Conservation (phyloP, 2,888 invertebrate genomes). For the Dynastes maya region DNA sequence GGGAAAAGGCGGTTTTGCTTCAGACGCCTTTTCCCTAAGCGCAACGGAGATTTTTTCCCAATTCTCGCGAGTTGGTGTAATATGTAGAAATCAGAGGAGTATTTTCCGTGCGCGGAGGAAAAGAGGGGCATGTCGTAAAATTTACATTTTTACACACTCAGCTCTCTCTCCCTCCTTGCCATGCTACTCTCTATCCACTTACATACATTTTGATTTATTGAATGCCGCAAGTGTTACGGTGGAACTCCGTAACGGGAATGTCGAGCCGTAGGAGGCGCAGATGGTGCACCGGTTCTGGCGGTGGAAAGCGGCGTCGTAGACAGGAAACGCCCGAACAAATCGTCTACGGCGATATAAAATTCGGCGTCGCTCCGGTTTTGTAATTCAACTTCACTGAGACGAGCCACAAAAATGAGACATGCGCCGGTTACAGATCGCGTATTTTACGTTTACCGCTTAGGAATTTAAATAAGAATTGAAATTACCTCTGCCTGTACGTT, state of each 20-base stretch:
- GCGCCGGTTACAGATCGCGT: constrained; percentile 38
- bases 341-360: constrained; percentile 43
- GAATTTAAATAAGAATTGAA: constrained; percentile 37
- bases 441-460: constrained; percentile 32
- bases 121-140: constrained; percentile 44
- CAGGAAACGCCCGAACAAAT: constrained; percentile 29
- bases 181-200: constrained; percentile 42
- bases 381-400: constrained; percentile 10
- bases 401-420: constrained; percentile 44
- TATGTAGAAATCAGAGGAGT: constrained; percentile 27
- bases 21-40: neutral
- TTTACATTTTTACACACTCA: constrained; percentile 52
- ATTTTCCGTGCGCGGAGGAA: constrained; percentile 15
- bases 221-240: constrained; percentile 49
- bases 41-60: constrained; percentile 10
- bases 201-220: constrained; percentile 52
- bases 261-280: constrained; percentile 5
- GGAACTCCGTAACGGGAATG: neutral
- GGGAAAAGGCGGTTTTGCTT: constrained; percentile 12
- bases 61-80: constrained; percentile 9
- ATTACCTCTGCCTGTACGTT: constrained; percentile 11
- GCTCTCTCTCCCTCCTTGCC: constrained; percentile 31
- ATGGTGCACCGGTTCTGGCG: constrained; percentile 19
- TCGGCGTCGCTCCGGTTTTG: constrained; percentile 21
- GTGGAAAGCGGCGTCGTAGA: constrained; percentile 5